Conservation (phyloP, 2,113 vertebrate genomes). For the Nesogale talazaci region DNA sequence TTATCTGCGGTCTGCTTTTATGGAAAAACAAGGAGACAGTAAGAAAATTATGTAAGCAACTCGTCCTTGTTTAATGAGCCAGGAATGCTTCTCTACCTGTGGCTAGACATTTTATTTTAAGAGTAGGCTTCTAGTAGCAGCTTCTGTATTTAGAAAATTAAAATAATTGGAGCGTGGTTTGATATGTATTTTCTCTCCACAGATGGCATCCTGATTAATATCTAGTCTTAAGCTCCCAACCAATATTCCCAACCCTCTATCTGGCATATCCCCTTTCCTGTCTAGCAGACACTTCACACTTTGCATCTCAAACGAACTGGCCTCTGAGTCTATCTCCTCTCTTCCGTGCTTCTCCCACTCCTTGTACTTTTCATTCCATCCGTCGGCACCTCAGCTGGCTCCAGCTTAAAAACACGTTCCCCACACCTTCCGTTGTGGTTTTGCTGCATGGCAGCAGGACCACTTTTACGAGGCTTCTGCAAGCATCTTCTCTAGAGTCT, state of each 20-base stretch:
- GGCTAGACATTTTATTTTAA: slow-evolving; percentile 47
- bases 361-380: not conserved
- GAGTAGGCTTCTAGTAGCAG: not conserved
- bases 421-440: not conserved
- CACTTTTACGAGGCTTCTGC: not conserved
- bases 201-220: not conserved
- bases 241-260: not conserved
- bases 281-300: not conserved
- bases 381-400: not conserved
- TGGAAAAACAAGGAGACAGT: not conserved
- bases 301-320: not conserved
- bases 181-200: not conserved
- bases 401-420: not conserved
- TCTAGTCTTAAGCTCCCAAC: not conserved
- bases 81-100: slow-evolving; percentile 43
- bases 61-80: slow-evolving; percentile 18
- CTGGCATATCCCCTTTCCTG: not conserved
- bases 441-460: not conserved
- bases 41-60: slow-evolving; percentile 23
- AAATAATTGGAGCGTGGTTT: slow-evolving; percentile 23
- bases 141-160: slow-evolving; percentile 41
- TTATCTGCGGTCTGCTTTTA: slow-evolving; percentile 16
- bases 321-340: not conserved
- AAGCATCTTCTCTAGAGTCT: not conserved
- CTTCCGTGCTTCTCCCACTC: not conserved